These are phyloP conservation scores for Cephus pygmeus DNA, from an alignment of 2,888 invertebrate genomes.

Conservation along the genomic window DNA sequence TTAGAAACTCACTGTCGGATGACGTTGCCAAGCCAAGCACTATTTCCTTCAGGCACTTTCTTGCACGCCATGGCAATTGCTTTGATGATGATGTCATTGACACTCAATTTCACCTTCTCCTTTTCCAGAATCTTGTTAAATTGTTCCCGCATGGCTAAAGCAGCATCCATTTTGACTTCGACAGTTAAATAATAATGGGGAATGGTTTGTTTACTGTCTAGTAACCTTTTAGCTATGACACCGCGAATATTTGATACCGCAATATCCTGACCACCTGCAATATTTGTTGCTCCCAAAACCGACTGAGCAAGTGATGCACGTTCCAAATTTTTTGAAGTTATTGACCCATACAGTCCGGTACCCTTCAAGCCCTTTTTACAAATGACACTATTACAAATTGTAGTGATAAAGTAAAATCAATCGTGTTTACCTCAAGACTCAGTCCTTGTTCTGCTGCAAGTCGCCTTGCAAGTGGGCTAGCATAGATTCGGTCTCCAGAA, in stretches of 20 bases:
- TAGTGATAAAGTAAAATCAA: not conserved
- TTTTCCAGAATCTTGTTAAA: slow-evolving; percentile 86
- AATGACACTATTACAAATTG: not conserved
- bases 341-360: slow-evolving; percentile 84
- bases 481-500: slow-evolving; percentile 81
- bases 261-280: slow-evolving; percentile 75
- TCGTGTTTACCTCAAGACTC: slow-evolving; percentile 68
- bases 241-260: slow-evolving; percentile 86
- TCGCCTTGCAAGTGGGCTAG: slow-evolving; percentile 92
- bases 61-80: slow-evolving; percentile 89
- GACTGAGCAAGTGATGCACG: slow-evolving; percentile 61
- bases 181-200: slow-evolving; percentile 96
- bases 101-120: slow-evolving; percentile 85
- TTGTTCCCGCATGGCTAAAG: slow-evolving; percentile 77
- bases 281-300: slow-evolving; percentile 41
- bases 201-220: slow-evolving; percentile 90
- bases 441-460: slow-evolving; percentile 84
- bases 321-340: slow-evolving; percentile 83
- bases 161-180: slow-evolving; percentile 85
- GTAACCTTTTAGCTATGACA: slow-evolving; percentile 89
- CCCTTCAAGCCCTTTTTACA: slow-evolving; percentile 67
- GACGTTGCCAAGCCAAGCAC: slow-evolving; percentile 92
- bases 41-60: slow-evolving; percentile 93
- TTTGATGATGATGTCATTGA: slow-evolving; percentile 97
- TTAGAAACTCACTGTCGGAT: slow-evolving; percentile 84